phyloP scores from a whole-genome alignment of 2,797 vertebrate genomes.

The Kryptopterus vitreolus region DNA sequence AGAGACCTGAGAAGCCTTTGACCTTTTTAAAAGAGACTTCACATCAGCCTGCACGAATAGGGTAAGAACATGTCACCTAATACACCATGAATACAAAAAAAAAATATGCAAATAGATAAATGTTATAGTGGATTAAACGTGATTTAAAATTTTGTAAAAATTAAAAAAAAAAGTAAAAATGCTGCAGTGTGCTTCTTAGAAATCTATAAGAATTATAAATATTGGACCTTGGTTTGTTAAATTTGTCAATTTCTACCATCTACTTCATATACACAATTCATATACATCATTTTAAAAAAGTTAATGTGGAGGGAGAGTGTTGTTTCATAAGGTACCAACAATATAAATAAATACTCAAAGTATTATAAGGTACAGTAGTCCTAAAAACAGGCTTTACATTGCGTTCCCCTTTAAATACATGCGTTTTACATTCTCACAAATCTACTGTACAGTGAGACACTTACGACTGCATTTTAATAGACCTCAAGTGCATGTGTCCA shows the following conservation, averaged over 20 bases:
- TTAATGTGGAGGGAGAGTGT: neutral
- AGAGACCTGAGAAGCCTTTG: neutral
- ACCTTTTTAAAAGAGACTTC: constrained; percentile 19
- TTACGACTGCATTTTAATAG: neutral
- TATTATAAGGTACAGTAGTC: neutral
- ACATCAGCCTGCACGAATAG: constrained; percentile 34
- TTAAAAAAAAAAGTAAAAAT: too few species aligned
- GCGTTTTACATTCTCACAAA: neutral
- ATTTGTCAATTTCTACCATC: neutral
- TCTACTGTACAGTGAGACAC: too few species aligned
- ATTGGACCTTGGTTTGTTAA: neutral
- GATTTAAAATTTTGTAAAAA: neutral
- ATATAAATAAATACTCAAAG: neutral
- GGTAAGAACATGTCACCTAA: constrained; percentile 47
- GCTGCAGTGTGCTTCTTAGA: neutral
- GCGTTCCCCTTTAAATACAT: neutral
- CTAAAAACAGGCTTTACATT: neutral
- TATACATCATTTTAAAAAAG: neutral
- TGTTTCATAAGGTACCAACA: neutral
- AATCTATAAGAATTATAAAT: neutral
- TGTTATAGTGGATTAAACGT: neutral
- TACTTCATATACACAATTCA: neutral
- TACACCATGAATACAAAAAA: neutral
- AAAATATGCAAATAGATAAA: neutral
- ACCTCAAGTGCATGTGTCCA: neutral